A percentile compares a stretch with the other conserved stretches of the same genome.
phyloP scores from a whole-genome alignment of 2,888 invertebrate species.

The Melinaea menophilus region DNA sequence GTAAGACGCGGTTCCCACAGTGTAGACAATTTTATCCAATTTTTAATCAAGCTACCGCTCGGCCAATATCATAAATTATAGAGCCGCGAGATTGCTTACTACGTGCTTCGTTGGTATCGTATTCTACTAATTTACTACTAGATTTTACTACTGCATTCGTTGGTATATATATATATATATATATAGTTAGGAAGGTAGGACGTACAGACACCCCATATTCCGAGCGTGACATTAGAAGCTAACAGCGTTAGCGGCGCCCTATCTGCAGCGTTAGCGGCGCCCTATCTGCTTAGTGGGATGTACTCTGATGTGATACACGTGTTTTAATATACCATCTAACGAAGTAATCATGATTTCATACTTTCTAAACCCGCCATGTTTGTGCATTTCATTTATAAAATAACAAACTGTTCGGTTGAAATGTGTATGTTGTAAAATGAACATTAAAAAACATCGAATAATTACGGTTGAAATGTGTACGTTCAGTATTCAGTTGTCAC shows the following conservation, averaged over 20 bases:
- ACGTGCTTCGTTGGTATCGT: constrained; percentile 18
- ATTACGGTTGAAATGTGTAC: no score
- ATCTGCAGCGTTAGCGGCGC: constrained; percentile 27
- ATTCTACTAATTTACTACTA: constrained; percentile 6
- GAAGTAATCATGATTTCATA: not conserved
- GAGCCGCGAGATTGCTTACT: constrained; percentile 64
- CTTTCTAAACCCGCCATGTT: not conserved
- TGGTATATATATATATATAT: not conserved
- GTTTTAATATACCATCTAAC: constrained; percentile 11
- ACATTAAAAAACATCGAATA: no score
- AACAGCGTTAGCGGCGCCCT: constrained; percentile 25
- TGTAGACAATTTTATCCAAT: constrained; percentile 63
- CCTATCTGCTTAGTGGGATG: constrained; percentile 27
- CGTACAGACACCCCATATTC: constrained; percentile 8
- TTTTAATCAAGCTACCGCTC: constrained; percentile 70
- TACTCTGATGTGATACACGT: constrained; percentile 28
- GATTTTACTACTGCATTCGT: not conserved
- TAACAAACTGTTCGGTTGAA: no score
- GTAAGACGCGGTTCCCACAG: constrained; percentile 10
- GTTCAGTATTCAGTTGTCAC: no score
- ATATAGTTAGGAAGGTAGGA: not conserved
- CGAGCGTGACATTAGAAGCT: constrained; percentile 24
- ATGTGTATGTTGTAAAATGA: no score
- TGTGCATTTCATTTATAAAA: not conserved
- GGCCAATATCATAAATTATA: constrained; percentile 73